Evolutionary conservation across 2,888 invertebrate genomes (phyloP), one percentile per base, ranked within the genome.

Genomic region (Pammene fasciana): DNA sequence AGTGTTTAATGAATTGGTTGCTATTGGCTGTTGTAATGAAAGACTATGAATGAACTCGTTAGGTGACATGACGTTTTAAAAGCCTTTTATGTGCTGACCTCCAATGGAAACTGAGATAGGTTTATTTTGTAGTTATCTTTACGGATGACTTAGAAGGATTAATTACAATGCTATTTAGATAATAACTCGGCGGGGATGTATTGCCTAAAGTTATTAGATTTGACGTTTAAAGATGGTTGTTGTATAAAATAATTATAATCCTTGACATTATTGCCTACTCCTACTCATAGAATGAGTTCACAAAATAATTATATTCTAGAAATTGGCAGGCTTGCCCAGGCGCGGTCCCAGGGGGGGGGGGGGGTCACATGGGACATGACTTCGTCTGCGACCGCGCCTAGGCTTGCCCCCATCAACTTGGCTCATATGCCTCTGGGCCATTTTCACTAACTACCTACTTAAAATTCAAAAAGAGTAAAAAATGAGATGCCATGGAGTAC

Each of bases 21-120:
- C 74, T 71, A 78, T 77, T 75, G 75, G 75, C 72, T 72, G 72
- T 72, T 72, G 72, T 76, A 72, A 75, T 73, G 74, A 71, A 73
- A 70, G 76, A 74, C 55, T 76, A 72, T 81, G 79, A 81, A 81
- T 80, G 79, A 76, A 77, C 74, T 77, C 75, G 77, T 77, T 76
- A 77, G 74, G 72, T 72, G 62, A 70, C 66, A 71, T 70, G 67
- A 70, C 70, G 70, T 70, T 65, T 70, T 70, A 60, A 70, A 70
- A 70, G 60, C 54, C 67, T 67, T 62, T 60, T 70, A 65, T 45
- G 52, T 48, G 65, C 54, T 60, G 65, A 65, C 57, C 68, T 68
- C 64, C 57, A 64, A 50, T 67, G 54, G 61, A 52, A 57, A 68
- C 50, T n/a, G 36, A 68, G 50, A 57, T 65, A 65, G 43, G 57